Evolutionary conservation across 2,797 vertebrate species (phyloP).

Genomic region (Perodicticus potto): DNA sequence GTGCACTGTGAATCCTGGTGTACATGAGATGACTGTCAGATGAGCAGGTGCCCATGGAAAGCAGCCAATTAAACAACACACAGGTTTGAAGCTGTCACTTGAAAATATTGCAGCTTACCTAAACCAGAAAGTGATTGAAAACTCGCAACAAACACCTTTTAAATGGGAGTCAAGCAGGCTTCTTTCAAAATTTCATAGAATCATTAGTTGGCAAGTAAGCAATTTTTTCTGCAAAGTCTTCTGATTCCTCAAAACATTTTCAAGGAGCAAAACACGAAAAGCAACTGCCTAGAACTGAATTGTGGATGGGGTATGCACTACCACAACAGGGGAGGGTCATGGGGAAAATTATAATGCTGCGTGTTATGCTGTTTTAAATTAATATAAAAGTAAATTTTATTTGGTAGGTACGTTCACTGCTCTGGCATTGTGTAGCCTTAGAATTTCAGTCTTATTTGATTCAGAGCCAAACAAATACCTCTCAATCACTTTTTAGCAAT

Average conservation of each 20-base stretch:
- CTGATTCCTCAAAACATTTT: conserved; percentile 46
- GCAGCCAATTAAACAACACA: conserved; percentile 50
- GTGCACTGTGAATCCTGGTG: not conserved
- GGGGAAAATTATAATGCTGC: not conserved
- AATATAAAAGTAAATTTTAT: not conserved
- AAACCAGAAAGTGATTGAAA: conserved; percentile 59
- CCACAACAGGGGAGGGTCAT: not conserved
- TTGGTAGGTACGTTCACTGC: not conserved
- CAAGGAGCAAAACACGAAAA: not conserved
- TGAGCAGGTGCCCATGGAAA: conserved; percentile 27
- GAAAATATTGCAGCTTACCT: conserved; percentile 13
- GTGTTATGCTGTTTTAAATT: not conserved
- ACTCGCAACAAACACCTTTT: not conserved
- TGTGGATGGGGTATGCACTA: too few relatives aligned
- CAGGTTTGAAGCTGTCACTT: not conserved
- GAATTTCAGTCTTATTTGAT: not conserved
- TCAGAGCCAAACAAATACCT: not conserved
- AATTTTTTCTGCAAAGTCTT: conserved; percentile 58
- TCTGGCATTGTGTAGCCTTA: not conserved
- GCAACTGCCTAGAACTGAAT: not conserved
- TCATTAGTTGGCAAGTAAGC: conserved; percentile 26
- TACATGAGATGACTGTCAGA: not conserved
- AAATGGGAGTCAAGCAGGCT: not conserved
- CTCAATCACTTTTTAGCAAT: not conserved
- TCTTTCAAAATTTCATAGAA: conserved; percentile 58